A percentile compares a stretch with the other conserved stretches of the same genome.
Conservation (phyloP, 1,140 invertebrate species). For the Chionoecetes opilio region DNA sequence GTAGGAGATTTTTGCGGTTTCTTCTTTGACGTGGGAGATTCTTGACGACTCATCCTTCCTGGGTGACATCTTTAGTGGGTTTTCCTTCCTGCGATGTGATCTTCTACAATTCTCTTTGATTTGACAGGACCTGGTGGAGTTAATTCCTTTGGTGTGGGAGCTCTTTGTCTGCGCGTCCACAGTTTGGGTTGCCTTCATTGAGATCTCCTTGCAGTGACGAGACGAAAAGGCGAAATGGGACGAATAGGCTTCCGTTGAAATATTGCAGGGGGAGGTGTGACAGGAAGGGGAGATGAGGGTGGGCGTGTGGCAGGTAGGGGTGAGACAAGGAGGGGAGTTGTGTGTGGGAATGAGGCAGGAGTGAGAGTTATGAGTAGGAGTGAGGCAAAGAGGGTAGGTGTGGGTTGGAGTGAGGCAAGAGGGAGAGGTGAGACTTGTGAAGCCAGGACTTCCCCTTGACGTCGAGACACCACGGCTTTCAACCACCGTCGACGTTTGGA, state of each 20-base stretch:
- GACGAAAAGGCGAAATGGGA: background rate
- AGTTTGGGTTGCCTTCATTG: conserved; percentile 13
- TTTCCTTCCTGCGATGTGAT: background rate
- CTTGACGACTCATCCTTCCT: background rate
- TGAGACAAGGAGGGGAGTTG: background rate
- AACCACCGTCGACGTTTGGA: conserved; percentile 61
- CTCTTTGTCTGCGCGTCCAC: background rate
- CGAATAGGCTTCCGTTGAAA: background rate
- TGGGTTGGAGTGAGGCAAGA: background rate
- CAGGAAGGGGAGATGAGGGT: background rate
- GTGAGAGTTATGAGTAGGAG: background rate
- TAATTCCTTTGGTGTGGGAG: conserved; percentile 1
- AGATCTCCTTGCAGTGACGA: background rate
- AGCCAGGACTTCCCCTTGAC: background rate
- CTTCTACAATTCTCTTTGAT: conserved; percentile 6
- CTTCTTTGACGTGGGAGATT: background rate
- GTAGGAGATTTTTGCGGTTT: background rate
- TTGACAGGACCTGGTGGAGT: background rate
- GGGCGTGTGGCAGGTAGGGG: background rate
- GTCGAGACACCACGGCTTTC: conserved; percentile 67
- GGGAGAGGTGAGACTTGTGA: conserved; percentile 32
- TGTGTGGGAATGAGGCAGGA: background rate
- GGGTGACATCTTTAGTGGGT: background rate
- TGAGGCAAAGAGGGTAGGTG: background rate
- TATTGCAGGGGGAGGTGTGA: background rate